These are phyloP conservation scores for Serilophus lunatus DNA, from an alignment of 2,113 vertebrate species.

Conservation along the genomic window DNA sequence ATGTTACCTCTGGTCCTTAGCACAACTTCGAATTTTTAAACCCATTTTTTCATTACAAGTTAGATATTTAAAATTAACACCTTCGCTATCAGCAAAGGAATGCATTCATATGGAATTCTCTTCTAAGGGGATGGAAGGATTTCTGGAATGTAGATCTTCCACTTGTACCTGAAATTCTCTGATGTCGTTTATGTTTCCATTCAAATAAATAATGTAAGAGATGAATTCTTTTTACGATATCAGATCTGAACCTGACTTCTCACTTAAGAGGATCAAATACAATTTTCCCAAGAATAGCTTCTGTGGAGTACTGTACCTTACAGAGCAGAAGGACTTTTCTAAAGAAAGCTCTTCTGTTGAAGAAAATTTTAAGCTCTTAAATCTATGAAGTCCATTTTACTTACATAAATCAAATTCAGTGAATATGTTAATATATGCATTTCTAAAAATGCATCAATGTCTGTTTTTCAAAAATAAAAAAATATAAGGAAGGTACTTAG, in stretches of 20 bases:
- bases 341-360: not conserved
- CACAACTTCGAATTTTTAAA: not conserved
- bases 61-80: not conserved
- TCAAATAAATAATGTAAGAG: not conserved
- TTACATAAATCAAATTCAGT: not conserved
- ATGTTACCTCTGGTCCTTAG: not conserved
- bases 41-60: not conserved
- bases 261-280: not conserved
- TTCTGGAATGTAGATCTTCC: not conserved
- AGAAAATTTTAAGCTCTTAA: not conserved
- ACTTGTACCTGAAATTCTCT: not conserved
- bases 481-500: not conserved
- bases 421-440: not conserved
- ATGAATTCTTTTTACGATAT: not conserved
- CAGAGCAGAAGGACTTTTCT: not conserved
- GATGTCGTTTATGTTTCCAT: not conserved
- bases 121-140: not conserved
- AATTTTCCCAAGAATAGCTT: not conserved
- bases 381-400: not conserved
- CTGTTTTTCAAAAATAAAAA: not conserved
- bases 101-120: not conserved
- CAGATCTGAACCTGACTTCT: not conserved
- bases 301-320: not conserved
- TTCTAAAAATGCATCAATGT: not conserved
- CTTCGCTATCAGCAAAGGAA: accelerated